Base-by-base conservation (phyloP, 1,140 invertebrate genomes). In the Pseudomyrmex concolor region DNA sequence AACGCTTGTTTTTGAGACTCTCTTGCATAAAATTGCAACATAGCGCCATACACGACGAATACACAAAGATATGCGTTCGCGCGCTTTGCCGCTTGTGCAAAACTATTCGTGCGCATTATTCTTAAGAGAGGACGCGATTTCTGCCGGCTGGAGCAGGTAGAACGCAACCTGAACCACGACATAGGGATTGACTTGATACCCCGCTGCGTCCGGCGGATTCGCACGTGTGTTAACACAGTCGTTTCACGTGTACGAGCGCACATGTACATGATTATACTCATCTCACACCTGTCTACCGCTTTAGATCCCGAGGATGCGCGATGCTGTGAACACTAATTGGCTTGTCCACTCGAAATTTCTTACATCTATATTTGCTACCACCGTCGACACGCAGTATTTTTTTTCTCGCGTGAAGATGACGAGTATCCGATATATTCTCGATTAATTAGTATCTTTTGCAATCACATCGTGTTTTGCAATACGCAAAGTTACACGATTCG, bases 261-360 rank as follows among this genome's bases (percentile, higher is more conserved):
- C 50, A 55, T 84, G 51, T 62, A 76, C 76, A 73, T 43, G 63
- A 59, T 60, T 83, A 82, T 71, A 80, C 55, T 77, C 76, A 63
- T 62, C 62, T 62, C 78, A 80, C 86, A 87, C 84, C 78, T 89
- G 84, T 80, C 72, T 78, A 34, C 17, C 66, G 51, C 67, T 74
- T 72, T 45, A 43, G 59, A 43, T 51, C 22, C 57, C 25, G 34
- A 51, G 34, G 48, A 73, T 43, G 73, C 67, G 60, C 67, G 60
- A 84, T 59, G 73, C 66, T 66, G 57, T 62, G 84, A 81, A 87
- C 88, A 85, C 90, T 91, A 90, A 92, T 89, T 88, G 90, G 90
- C 85, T 90, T 87, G 91, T 89, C 86, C 88, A 83, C 83, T 87
- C 59, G 83, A 86, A 85, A 90, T 90, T 89, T 86, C 86, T 83